Evolutionary conservation across 2,888 invertebrate species (phyloP).

Genomic region (Eugnorisma glareosa): DNA sequence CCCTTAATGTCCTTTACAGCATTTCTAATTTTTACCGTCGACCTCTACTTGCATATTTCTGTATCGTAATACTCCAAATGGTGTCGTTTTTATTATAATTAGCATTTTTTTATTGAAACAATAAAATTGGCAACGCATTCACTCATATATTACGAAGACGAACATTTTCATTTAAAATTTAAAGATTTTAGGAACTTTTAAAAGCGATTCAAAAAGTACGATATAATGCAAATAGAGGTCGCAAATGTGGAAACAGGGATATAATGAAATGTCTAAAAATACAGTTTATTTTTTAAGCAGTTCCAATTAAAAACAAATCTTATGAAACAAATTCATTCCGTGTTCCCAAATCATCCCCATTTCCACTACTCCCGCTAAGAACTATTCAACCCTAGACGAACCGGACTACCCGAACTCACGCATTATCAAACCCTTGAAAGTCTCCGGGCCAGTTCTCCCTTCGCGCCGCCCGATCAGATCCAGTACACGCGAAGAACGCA

Average conservation of each 20-base stretch:
- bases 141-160: neutral
- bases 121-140: slow-evolving; percentile 4
- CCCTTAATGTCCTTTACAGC: neutral
- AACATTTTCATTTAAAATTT: neutral
- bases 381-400: slow-evolving; percentile 5
- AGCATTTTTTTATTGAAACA: slow-evolving; percentile 13
- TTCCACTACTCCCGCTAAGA: neutral
- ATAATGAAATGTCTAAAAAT: neutral
- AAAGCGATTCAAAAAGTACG: slow-evolving; percentile 7
- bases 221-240: slow-evolving; percentile 35
- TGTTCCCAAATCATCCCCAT: neutral
- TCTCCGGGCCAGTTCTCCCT: slow-evolving; percentile 89
- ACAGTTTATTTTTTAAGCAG: neutral
- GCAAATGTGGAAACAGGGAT: neutral
- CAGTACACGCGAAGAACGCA: slow-evolving; percentile 94
- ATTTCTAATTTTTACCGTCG: neutral
- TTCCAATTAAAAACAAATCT: neutral
- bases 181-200: slow-evolving; percentile 47
- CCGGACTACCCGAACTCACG: slow-evolving; percentile 74
- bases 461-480: slow-evolving; percentile 85
- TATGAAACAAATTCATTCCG: neutral
- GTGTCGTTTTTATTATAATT: neutral
- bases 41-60: slow-evolving; percentile 44
- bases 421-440: slow-evolving; percentile 86
- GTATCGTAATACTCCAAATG: slow-evolving; percentile 4